Base-by-base conservation (phyloP, 2,113 vertebrate species). In the Xiphophorus hellerii region DNA sequence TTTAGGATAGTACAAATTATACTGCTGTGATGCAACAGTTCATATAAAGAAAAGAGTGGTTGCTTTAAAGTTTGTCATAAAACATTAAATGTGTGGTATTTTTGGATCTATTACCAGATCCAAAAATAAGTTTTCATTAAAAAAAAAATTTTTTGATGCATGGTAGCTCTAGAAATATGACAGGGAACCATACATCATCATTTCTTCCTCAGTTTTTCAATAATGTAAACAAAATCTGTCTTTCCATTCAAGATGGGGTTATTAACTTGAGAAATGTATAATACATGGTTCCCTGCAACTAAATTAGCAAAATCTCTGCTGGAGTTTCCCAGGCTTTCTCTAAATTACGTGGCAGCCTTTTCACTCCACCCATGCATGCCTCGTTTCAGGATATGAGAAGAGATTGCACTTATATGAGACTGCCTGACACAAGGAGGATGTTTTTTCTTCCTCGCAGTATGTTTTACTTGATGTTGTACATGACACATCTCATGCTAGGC, bases 331-430 rank as follows among this genome's bases (percentile, higher is more conserved):
- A 70, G 27, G 72, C n/a, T 15, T 64, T 64, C 62, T 71, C 20
- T 48, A 31, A 78, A 73, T 74, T 31, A 33, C 2, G 44, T 79
- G 69, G 71, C 69, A 80, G 76, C 58, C 1, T 17, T 82, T 60
- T 74, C 22, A 20, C 78, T 68, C 78, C 76, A 58, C 73, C 73
- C 82, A 63, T 39, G 29, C 48, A 35, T 6, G 33, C 14, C 67
- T 82, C 73, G 35, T 80, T 25, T 76, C 62, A 76, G 63, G 67
- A 77, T 62, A 63, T 78, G 83, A 86, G 76, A 70, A 71, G 69
- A 74, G 3, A 66, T 58, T 48, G 13, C 20, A 25, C 15, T 62
- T 39, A 58, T 20, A 14, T 30, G 27, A 60, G 10, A 15, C 27
- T 35, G 37, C 61, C 60, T 83, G 54, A 42, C 80, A 73, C 11